Evolutionary conservation across 1,140 invertebrate species (phyloP).

Genomic region (Lethocerus indicus): DNA sequence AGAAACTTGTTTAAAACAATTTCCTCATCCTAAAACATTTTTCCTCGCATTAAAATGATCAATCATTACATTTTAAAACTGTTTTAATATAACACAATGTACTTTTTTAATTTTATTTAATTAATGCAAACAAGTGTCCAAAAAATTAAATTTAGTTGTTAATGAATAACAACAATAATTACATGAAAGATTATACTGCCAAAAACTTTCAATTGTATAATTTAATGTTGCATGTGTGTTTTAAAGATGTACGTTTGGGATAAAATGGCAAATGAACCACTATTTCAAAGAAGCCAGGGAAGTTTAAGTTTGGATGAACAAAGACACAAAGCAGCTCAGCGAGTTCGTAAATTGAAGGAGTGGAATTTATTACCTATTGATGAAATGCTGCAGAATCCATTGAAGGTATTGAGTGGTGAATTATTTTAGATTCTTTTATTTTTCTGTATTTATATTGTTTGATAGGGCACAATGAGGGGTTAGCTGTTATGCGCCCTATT

Average conservation of each 20-base stretch:
- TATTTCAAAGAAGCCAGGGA: constrained; percentile 37
- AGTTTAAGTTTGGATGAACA: constrained; percentile 53
- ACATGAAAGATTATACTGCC: not conserved
- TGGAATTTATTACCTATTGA: constrained; percentile 20
- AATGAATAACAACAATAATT: not conserved
- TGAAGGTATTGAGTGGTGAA: constrained; percentile 9
- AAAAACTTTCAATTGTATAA: not conserved
- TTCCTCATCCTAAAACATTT: too few relatives aligned
- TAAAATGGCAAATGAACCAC: constrained; percentile 58
- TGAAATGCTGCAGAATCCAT: constrained; percentile 24
- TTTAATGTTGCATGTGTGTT: not conserved
- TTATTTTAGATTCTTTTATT: not conserved
- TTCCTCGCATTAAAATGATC: not conserved
- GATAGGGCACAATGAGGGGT: too few relatives aligned
- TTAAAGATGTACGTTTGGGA: constrained; percentile 38
- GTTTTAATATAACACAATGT: not conserved
- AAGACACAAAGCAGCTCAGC: constrained; percentile 40
- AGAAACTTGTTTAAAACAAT: too few relatives aligned
- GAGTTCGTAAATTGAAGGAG: constrained; percentile 23
- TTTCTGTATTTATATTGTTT: not conserved
- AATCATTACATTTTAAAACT: not conserved
- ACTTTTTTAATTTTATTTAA: not conserved
- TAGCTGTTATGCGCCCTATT: too few relatives aligned
- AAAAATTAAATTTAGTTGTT: not conserved
- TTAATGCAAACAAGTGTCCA: not conserved